Percentiles rank a stretch among this genome's conserved stretches.
Conservation (phyloP, 2,888 invertebrate genomes). For the Caenorhabditis becei region DNA sequence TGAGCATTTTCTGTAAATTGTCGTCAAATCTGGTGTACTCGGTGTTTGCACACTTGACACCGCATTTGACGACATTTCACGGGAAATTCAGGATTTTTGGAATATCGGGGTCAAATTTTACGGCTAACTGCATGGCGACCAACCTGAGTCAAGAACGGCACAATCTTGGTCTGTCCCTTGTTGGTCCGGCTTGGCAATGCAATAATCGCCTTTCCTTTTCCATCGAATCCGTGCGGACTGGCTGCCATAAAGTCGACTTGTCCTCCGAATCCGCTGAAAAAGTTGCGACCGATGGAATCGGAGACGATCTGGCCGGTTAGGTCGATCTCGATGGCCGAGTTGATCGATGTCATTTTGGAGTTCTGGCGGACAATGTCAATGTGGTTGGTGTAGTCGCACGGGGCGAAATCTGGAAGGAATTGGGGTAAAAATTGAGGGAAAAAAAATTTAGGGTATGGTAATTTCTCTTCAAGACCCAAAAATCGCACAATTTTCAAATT, state of each 20-base stretch:
- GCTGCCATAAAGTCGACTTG: conserved; percentile 96
- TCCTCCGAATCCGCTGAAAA: conserved; percentile 90
- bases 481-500: background rate
- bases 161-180: conserved; percentile 90
- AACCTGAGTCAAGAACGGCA: conserved; percentile 88
- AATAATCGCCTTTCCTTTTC: conserved; percentile 90
- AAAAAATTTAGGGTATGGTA: too few relatives aligned
- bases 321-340: conserved; percentile 95
- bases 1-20: too few relatives aligned
- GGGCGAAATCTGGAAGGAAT: conserved; percentile 62
- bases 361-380: conserved; percentile 86
- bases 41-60: too few relatives aligned
- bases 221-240: conserved; percentile 90
- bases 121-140: too few relatives aligned
- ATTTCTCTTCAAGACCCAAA: background rate
- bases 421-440: background rate
- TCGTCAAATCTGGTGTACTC: too few relatives aligned
- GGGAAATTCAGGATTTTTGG: too few relatives aligned
- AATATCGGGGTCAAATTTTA: too few relatives aligned
- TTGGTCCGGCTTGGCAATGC: conserved; percentile 90
- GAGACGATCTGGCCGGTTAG: conserved; percentile 94
- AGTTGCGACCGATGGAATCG: conserved; percentile 91
- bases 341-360: conserved; percentile 91
- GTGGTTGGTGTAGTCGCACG: conserved; percentile 69
- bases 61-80: too few relatives aligned